A percentile compares a stretch with the other conserved stretches of the same genome.
Conservation (phyloP, 2,888 invertebrate species). For the Brachypterus glaber region DNA sequence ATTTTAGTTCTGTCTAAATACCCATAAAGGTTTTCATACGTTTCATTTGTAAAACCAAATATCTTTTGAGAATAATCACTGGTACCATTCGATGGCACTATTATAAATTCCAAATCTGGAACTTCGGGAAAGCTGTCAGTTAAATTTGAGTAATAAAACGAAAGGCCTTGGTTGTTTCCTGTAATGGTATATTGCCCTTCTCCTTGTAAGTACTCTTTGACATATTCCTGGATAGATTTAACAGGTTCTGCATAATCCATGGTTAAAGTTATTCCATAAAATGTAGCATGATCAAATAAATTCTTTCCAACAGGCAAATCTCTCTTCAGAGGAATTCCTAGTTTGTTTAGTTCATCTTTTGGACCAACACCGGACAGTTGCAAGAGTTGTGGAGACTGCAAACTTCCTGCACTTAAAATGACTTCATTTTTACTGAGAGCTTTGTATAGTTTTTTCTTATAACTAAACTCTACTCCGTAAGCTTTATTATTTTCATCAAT, state of each 20-base stretch:
- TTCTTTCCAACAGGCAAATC: conserved; percentile 17
- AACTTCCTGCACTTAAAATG: conserved; percentile 15
- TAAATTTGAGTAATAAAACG: neutral
- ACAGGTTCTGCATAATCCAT: conserved; percentile 13
- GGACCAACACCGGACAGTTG: conserved; percentile 19
- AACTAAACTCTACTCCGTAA: conserved; percentile 16
- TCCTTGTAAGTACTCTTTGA: conserved; percentile 16
- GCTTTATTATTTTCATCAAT: conserved; percentile 10
- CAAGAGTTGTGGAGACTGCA: conserved; percentile 18
- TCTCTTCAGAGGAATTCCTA: conserved; percentile 12
- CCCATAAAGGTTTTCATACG: neutral
- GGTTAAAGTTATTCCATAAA: conserved; percentile 11
- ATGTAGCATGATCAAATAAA: conserved; percentile 18
- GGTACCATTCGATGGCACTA: conserved; percentile 11
- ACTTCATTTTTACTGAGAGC: conserved; percentile 16
- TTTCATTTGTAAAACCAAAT: neutral
- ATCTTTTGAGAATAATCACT: conserved; percentile 12
- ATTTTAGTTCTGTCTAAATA: conserved; percentile 4
- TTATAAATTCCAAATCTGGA: conserved; percentile 15
- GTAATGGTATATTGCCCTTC: conserved; percentile 13
- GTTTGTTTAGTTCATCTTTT: conserved; percentile 13
- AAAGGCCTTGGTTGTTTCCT: conserved; percentile 9
- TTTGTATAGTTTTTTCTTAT: conserved; percentile 12
- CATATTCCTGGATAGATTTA: conserved; percentile 7
- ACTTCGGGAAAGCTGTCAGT: neutral